These are phyloP conservation scores for Leucosticte australis DNA, from an alignment of 2,113 vertebrate genomes.

Conservation along the genomic window DNA sequence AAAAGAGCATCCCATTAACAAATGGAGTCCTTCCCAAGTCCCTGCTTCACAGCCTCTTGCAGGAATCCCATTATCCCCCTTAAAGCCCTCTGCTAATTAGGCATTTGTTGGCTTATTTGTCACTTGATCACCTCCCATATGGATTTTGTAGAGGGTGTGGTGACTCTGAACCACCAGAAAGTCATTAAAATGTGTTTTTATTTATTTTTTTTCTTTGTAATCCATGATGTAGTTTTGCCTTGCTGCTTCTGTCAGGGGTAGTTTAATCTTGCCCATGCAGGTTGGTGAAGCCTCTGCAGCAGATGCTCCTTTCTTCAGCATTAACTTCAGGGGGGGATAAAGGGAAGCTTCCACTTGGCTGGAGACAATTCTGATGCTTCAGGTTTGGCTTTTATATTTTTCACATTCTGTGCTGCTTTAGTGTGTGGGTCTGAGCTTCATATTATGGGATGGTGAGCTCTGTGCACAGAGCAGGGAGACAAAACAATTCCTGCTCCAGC, in stretches of 20 bases:
- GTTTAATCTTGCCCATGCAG: not conserved
- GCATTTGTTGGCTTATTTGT: not conserved
- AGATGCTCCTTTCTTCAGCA: not conserved
- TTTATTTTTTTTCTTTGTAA: not conserved
- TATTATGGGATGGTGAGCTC: not conserved
- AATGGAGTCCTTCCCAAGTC: not conserved
- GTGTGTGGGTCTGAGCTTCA: rapidly evolving
- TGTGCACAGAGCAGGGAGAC: not conserved
- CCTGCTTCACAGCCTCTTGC: not conserved
- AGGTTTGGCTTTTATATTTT: not conserved
- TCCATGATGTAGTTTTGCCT: not conserved
- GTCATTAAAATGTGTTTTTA: not conserved
- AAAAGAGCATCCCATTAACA: not conserved
- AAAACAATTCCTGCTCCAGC: not conserved
- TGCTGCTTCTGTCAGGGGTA: not conserved
- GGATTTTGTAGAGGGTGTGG: not conserved
- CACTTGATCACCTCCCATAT: not conserved
- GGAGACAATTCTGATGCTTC: not conserved
- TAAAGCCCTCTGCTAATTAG: not conserved
- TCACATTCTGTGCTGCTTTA: not conserved
- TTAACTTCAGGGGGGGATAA: not conserved
- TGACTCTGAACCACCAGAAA: not conserved
- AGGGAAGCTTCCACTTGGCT: not conserved
- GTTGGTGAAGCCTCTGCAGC: not conserved
- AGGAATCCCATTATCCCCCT: not conserved